Base-by-base conservation (phyloP, 2,113 vertebrate species). In the Junco hyemalis region DNA sequence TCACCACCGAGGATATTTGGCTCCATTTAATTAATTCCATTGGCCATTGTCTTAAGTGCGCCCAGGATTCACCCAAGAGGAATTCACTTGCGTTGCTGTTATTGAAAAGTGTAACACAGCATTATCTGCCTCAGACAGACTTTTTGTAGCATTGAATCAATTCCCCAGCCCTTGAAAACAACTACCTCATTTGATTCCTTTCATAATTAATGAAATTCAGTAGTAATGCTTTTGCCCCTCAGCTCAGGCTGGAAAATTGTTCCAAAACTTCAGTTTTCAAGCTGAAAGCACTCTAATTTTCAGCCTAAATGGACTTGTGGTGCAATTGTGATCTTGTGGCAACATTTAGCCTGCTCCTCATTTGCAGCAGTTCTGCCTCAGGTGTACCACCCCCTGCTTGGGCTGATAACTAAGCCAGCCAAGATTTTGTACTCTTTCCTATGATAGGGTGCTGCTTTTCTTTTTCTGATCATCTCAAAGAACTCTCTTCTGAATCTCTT, bases 51-150 rank as follows among this genome's bases (percentile, higher is more conserved):
- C 92, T 93, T 94, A 95, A 97, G 78, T 82, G 93, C 66, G 74
- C 92, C 90, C 85, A 80, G 90, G 95, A 94, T 95, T 95, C 94
- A 96, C 94, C 92, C 94, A 83, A 81, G 95, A 96, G 95, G 94
- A 94, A 96, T 86, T 77, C 87, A 95, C 88, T 94, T 63, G 87
- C 1, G 3, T 86, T 95, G 15, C 87, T 92, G 84, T 87, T 93
- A 95, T 94, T 96, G 95, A 97, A 96, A 96, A 97, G 91, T 95
- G 92, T 95, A 96, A 92, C 95, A 85, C 64, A 40, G 86, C 95
- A 96, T 96, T 96, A 96, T 96, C 96, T 96, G 91, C 88, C 91
- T 96, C 94, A 94, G 95, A 96, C 96, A 95, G 95, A 96, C 92
- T 96, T 96, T 96, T 95, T 68, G 88, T 88, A 94, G 88, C 88